A percentile compares a stretch with the other conserved stretches of the same genome.
phyloP scores from a whole-genome alignment of 2,113 vertebrate genomes.

The Stercorarius parasiticus region DNA sequence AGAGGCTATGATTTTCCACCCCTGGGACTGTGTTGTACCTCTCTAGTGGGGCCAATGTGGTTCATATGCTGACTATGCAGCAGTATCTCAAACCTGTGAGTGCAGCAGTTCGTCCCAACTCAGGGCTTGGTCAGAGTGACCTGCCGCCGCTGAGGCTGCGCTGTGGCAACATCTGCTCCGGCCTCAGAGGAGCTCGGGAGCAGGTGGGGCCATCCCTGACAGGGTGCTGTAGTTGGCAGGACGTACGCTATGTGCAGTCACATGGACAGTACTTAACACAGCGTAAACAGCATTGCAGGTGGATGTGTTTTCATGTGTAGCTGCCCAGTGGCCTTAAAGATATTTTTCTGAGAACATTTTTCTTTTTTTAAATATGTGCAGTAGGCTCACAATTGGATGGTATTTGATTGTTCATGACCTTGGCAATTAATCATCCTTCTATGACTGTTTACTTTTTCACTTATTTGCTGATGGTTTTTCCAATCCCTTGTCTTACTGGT shows the following conservation, averaged over 20 bases:
- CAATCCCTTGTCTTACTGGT: neutral
- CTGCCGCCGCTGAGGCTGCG: neutral
- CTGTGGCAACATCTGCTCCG: neutral
- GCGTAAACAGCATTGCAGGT: accelerated
- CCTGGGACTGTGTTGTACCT: neutral
- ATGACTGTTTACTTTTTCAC: neutral
- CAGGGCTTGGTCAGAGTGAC: neutral
- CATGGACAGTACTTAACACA: accelerated
- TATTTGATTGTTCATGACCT: neutral
- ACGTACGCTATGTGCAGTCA: accelerated
- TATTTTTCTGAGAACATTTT: neutral
- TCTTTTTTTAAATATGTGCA: neutral
- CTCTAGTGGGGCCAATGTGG: neutral
- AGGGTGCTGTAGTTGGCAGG: neutral
- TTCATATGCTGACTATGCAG: neutral
- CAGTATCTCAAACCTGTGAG: neutral
- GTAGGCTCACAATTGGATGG: neutral
- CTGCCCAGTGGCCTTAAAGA: neutral
- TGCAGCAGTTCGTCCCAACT: neutral
- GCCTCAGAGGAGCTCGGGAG: neutral
- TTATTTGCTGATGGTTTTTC: neutral
- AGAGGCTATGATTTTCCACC: neutral
- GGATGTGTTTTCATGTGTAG: neutral
- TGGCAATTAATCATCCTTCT: neutral
- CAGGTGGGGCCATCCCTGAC: neutral